phyloP scores from a whole-genome alignment of 2,888 invertebrate species.

The Macrophya annulata region DNA sequence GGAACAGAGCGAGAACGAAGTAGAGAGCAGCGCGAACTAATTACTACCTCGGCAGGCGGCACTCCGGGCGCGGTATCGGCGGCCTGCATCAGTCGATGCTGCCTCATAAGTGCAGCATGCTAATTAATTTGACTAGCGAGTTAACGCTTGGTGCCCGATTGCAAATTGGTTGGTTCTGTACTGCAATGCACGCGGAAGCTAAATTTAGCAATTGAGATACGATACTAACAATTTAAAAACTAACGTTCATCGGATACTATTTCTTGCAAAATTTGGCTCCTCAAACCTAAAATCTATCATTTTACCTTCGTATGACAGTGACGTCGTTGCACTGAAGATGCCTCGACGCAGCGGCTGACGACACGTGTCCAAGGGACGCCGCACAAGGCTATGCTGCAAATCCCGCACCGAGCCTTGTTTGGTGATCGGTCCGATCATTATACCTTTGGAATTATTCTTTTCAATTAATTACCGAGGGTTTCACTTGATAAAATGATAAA shows the following conservation, averaged over 20 bases:
- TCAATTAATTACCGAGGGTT: conserved; percentile 28
- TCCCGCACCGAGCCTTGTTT: conserved; percentile 15
- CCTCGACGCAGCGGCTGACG: conserved; percentile 19
- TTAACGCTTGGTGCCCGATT: conserved; percentile 55
- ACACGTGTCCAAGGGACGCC: conserved; percentile 35
- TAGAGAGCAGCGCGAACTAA: conserved; percentile 57
- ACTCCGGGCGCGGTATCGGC: conserved; percentile 57
- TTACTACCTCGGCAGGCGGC: conserved; percentile 58
- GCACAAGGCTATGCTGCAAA: conserved; percentile 29
- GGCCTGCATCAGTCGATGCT: conserved; percentile 57
- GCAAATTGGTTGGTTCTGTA: conserved; percentile 52
- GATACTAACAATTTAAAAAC: not conserved
- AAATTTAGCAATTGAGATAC: conserved; percentile 6
- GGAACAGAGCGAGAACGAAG: conserved; percentile 38
- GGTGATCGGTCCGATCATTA: conserved; percentile 8
- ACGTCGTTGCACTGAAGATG: conserved; percentile 15
- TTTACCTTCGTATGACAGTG: not conserved
- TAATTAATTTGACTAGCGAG: conserved; percentile 59
- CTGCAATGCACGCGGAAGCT: conserved; percentile 8
- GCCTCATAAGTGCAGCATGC: conserved; percentile 59
- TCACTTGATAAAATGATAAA: conserved; percentile 22
- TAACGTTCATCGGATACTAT: not conserved
- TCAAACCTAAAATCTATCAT: not conserved
- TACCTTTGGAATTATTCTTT: conserved; percentile 30
- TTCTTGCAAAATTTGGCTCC: not conserved